These are phyloP conservation scores for Pygmarrhopalites habei DNA, from an alignment of 1,140 invertebrate genomes.

Conservation along the genomic window DNA sequence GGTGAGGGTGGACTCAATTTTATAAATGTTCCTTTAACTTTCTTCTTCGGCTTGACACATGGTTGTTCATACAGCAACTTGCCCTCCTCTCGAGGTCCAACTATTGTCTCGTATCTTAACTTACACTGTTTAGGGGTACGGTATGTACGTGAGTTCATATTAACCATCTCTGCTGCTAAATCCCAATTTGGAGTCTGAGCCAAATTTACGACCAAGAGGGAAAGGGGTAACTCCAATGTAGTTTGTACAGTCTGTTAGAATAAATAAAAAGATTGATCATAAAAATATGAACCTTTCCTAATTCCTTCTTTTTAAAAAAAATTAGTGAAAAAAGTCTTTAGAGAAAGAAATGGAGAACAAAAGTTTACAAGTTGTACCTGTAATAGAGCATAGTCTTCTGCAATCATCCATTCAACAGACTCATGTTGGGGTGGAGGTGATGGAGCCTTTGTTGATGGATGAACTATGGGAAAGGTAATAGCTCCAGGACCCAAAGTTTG, in stretches of 20 bases:
- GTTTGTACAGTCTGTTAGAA: conserved; percentile 64
- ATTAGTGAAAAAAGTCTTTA: neutral
- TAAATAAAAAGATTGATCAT: conserved; percentile 9
- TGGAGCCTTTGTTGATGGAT: conserved; percentile 46
- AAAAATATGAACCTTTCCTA: neutral
- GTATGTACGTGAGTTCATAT: conserved; percentile 67
- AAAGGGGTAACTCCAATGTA: conserved; percentile 72
- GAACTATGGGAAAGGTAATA: conserved; percentile 53
- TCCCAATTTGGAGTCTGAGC: conserved; percentile 92
- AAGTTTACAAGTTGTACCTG: conserved; percentile 44
- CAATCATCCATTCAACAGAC: conserved; percentile 75
- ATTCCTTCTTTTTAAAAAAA: neutral
- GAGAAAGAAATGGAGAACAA: neutral
- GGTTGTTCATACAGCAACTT: conserved; percentile 60
- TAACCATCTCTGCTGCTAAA: conserved; percentile 84
- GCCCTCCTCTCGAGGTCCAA: conserved; percentile 79
- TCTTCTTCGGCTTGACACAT: conserved; percentile 41
- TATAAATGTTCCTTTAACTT: conserved; percentile 21
- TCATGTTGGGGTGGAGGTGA: conserved; percentile 54
- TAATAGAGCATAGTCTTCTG: conserved; percentile 80
- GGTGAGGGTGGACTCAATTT: conserved; percentile 42
- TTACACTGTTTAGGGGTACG: conserved; percentile 83
- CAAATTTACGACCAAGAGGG: conserved; percentile 65
- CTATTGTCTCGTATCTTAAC: conserved; percentile 67
- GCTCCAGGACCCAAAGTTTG: conserved; percentile 39